Conservation (phyloP, 1,140 invertebrate species). For the Belonocnema kinseyi region DNA sequence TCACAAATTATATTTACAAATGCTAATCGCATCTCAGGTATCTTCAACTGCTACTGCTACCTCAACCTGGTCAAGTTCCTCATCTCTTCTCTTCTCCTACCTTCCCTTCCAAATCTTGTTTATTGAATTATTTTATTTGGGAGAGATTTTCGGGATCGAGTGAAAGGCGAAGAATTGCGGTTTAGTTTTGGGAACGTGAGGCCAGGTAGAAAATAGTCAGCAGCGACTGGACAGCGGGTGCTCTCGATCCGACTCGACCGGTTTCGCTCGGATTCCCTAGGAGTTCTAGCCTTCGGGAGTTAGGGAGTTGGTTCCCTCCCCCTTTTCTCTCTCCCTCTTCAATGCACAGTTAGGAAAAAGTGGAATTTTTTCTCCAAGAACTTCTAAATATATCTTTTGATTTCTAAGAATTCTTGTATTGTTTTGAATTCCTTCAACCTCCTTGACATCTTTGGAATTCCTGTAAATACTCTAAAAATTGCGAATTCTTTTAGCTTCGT, state of each 20-base stretch:
- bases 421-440: too few species aligned
- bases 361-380: too few species aligned
- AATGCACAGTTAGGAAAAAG: too few species aligned
- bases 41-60: neutral
- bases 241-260: conserved; percentile 69
- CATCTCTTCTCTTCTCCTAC: neutral
- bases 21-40: neutral
- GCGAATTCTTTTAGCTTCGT: too few species aligned
- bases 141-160: neutral
- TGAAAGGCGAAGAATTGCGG: conserved; percentile 10
- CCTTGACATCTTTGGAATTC: too few species aligned
- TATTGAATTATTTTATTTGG: too few species aligned
- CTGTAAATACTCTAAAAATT: too few species aligned
- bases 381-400: too few species aligned
- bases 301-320: conserved; percentile 39
- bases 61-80: neutral
- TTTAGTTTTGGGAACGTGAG: conserved; percentile 31
- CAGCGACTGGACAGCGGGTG: conserved; percentile 64
- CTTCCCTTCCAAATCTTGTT: too few species aligned
- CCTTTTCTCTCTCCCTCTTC: conserved; percentile 12
- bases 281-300: conserved; percentile 66
- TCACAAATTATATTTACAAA: conserved; percentile 28
- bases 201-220: conserved; percentile 59
- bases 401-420: too few species aligned
- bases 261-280: conserved; percentile 69